Evolutionary conservation across 2,888 invertebrate genomes (phyloP), one percentile per base, ranked within the genome.

Genomic region (Drosophila setosimentum): DNA sequence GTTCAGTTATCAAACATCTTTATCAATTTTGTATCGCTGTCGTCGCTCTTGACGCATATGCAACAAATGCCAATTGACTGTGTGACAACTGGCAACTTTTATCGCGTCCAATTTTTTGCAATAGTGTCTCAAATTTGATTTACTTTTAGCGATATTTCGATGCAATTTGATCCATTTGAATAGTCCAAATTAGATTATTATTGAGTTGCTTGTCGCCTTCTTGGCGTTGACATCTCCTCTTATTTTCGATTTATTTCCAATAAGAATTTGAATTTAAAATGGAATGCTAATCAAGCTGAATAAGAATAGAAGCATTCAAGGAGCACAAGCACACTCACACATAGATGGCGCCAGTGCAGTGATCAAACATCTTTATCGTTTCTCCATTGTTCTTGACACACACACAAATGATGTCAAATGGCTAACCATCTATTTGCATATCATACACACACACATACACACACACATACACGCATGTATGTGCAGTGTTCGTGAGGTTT

Each of bases 341-440:
- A 29, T 35, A 63, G 57, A 57, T 63, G 70, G 62, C 63, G 70
- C 64, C 71, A 29, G 27, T 42, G 27, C 13, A 29, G 21, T 45
- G 65, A 71, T 72, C 71, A 64, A 71, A 51, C 64, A 37, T 30
- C 48, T n/a, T 30, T 18, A 10, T 16, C 42, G 40, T 29, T 29
- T 35, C 30, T 13, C 53, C 16, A 5, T 32, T 11, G 4, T 48
- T 21, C 35, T 68, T 75, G 74, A 45, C 45, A 24, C 45, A 45
- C 33, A 35, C 57, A 73, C 65, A 73, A 54, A 69, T 70, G 78
- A 77, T 77, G 73, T 55, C 50, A 73, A 68, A 72, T 40, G 51
- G 40, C 30, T 35, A 37, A 7, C 74, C 21, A 42, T 42, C 42
- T 37, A 37, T 37, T 37, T 37, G 37, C 40, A 40, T 40, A n/a